Evolutionary conservation across 2,888 invertebrate genomes (phyloP).

Genomic region (Drosophila recens): DNA sequence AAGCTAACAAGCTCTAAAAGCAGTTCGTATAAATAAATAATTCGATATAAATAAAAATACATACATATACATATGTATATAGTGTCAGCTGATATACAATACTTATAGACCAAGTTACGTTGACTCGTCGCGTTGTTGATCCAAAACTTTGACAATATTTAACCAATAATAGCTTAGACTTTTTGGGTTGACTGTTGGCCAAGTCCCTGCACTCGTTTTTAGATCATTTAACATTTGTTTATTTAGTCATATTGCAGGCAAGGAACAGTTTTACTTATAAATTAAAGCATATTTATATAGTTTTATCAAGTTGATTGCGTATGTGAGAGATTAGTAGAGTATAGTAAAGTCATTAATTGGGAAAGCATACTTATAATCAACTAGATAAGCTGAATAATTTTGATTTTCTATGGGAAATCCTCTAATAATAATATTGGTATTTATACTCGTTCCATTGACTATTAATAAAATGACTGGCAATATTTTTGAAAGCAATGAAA

Average conservation of each 20-base stretch:
- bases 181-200: constrained; percentile 22
- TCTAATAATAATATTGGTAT: constrained; percentile 6
- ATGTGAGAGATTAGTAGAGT: constrained; percentile 7
- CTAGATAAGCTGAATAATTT: constrained; percentile 13
- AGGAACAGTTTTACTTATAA: constrained; percentile 52
- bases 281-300: constrained; percentile 1
- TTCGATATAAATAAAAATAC: constrained; percentile 19
- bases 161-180: constrained; percentile 53
- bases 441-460: not conserved
- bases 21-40: constrained; percentile 46
- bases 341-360: constrained; percentile 17
- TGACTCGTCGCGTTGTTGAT: constrained; percentile 1
- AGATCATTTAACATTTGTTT: constrained; percentile 18
- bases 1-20: constrained; percentile 53
- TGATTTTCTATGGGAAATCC: constrained; percentile 16
- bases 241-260: constrained; percentile 16
- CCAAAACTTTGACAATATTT: constrained; percentile 54
- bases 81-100: constrained; percentile 16
- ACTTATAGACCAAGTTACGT: constrained; percentile 2
- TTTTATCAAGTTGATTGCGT: not conserved
- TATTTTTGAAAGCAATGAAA: not conserved
- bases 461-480: not conserved
- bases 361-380: constrained; percentile 4
- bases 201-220: constrained; percentile 8
- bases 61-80: constrained; percentile 19